Conservation (phyloP, 2,797 vertebrate species). For the Otolemur crassicaudatus region DNA sequence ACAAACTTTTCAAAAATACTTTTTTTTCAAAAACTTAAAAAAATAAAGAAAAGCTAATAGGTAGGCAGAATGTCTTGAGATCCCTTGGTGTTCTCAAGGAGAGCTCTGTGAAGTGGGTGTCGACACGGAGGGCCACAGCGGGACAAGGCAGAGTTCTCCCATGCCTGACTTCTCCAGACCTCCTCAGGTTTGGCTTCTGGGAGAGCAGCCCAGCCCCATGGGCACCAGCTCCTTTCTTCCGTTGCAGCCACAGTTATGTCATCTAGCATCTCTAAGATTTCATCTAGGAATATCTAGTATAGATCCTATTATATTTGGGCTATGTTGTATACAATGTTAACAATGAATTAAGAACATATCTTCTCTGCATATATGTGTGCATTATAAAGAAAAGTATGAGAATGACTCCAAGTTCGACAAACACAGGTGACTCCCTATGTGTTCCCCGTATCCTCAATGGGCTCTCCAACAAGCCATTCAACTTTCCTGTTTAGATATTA, state of each 20-base stretch:
- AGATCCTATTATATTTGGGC: conserved; percentile 42
- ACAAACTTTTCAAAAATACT: conserved; percentile 78
- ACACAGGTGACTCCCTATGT: neutral
- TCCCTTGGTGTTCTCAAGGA: conserved; percentile 29
- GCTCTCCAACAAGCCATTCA: neutral
- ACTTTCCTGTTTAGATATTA: neutral
- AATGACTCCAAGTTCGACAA: neutral
- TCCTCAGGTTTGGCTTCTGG: neutral
- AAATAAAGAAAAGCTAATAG: conserved; percentile 75
- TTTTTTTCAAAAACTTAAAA: conserved; percentile 64
- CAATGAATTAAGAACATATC: neutral
- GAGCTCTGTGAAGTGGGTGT: neutral
- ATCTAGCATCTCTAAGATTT: neutral
- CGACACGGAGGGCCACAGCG: neutral
- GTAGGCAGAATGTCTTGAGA: conserved; percentile 45
- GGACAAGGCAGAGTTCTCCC: neutral
- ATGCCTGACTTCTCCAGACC: neutral
- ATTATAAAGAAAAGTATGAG: neutral
- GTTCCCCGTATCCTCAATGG: neutral
- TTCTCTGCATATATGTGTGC: conserved; percentile 52
- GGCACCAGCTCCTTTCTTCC: neutral
- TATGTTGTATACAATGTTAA: conserved; percentile 33
- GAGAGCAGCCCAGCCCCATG: neutral
- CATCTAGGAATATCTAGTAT: conserved; percentile 49
- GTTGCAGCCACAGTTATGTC: neutral